Percentiles rank a stretch among this genome's conserved stretches.
phyloP scores from a whole-genome alignment of 2,113 vertebrate genomes.

The Plestiodon gilberti region DNA sequence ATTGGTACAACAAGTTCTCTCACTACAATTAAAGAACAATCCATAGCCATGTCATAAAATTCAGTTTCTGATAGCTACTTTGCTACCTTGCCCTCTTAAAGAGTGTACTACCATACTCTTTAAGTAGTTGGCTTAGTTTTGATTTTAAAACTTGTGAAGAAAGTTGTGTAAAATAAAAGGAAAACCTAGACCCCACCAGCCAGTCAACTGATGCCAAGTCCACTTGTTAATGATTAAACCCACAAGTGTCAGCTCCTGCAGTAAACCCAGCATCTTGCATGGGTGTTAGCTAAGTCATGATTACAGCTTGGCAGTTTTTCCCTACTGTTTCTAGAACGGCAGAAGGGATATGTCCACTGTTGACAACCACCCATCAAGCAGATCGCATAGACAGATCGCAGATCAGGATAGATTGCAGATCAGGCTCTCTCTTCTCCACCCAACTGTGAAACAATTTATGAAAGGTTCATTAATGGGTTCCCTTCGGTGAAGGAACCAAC shows the following conservation, averaged over 20 bases:
- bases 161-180: conserved; percentile 11
- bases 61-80: conserved; percentile 11
- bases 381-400: too few species aligned
- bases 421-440: neutral
- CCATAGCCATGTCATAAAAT: neutral
- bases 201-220: neutral
- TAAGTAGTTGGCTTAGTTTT: conserved; percentile 16
- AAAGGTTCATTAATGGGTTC: neutral
- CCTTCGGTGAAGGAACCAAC: neutral
- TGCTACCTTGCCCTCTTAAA: conserved; percentile 27
- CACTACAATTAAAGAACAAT: conserved; percentile 4
- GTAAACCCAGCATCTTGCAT: neutral
- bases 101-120: conserved; percentile 46
- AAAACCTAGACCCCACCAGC: neutral
- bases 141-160: neutral
- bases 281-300: neutral
- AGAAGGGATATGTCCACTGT: neutral
- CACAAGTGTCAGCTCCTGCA: neutral
- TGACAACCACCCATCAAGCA: neutral
- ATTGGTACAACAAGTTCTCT: conserved; percentile 30
- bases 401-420: neutral
- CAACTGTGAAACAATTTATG: neutral
- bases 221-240: neutral
- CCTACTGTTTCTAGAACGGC: neutral
- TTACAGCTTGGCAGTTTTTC: neutral